Base-by-base conservation (phyloP, 2,888 invertebrate species). In the Chironomus tentans region DNA sequence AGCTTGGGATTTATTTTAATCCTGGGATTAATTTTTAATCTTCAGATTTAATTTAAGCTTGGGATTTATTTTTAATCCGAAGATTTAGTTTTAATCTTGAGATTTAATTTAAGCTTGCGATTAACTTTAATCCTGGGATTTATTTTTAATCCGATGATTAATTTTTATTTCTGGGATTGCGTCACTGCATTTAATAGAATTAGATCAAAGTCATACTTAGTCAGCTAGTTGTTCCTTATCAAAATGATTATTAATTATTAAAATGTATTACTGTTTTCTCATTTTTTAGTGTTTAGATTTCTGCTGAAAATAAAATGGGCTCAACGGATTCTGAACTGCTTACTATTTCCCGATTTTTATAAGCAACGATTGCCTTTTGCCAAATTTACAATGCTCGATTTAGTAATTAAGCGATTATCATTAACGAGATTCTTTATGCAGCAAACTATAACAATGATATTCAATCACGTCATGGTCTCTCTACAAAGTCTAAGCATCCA, bases 231-330 rank as follows among this genome's bases (percentile, higher is more conserved):
- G 4, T 28, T 28, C 38, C 4, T 38, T 38, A 38, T 38, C 38
- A 10, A 38, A 38, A 38, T 38, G 4, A 10, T 38, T 38, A 38
- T 10, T 38, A 38, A 38, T 28, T 6, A 4, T 5, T 5, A 4
- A 28, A 4, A 5, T 38, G 38, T 38, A 38, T 38, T 38, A 38
- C 2, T 38, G 1, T 1, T 38, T 50, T 72, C 47, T 77, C n/a
- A n/a, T 76, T 12, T 65, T 65, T 4, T 18, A 78, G 82, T 87
- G 15, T 87, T 87, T 79, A 81, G 84, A 24, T 85, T 87, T 72
- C 82, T 87, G 68, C 79, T 88, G 4, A 87, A 87, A 81, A 80
- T 88, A 0, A 87, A 87, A 79, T 87, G 86, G 85, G 86, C 86
- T 4, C 78, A 85, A 15, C 86, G 85, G 84, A 84, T 86, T 2